Conservation (phyloP, 2,113 vertebrate species). For the Orthochromis malagaraziensis region DNA sequence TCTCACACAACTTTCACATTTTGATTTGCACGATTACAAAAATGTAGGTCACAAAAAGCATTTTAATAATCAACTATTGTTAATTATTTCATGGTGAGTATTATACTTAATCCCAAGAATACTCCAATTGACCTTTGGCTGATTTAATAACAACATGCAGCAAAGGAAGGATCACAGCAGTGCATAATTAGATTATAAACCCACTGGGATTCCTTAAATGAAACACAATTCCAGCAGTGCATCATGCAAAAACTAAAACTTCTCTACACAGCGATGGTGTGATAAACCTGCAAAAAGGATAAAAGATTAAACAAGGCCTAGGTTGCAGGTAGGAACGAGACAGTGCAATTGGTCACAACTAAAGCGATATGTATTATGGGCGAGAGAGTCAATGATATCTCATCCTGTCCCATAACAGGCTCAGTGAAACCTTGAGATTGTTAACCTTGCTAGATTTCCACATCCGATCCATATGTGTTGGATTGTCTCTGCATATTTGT, state of each 20-base stretch:
- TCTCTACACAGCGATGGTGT: neutral
- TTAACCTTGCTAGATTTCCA: constrained; percentile 33
- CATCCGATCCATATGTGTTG: constrained; percentile 32
- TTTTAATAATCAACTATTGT: neutral
- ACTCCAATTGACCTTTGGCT: neutral
- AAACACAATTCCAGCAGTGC: neutral
- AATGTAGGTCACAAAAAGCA: neutral
- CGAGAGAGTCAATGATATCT: constrained; percentile 5
- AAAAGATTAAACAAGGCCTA: neutral
- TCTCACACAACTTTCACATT: neutral
- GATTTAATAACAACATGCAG: neutral
- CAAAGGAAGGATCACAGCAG: neutral
- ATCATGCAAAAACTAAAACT: neutral
- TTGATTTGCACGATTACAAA: neutral
- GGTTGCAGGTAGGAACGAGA: neutral
- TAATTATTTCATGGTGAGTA: neutral
- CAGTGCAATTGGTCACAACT: neutral
- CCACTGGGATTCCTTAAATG: neutral
- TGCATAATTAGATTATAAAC: neutral
- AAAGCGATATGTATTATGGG: neutral
- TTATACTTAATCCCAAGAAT: neutral
- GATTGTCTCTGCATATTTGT: constrained; percentile 44
- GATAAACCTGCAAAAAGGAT: neutral
- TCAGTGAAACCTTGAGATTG: constrained; percentile 27
- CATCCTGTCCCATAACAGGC: constrained; percentile 2